phyloP scores from a whole-genome alignment of 2,797 vertebrate genomes.

The Eutrigla gurnardus region DNA sequence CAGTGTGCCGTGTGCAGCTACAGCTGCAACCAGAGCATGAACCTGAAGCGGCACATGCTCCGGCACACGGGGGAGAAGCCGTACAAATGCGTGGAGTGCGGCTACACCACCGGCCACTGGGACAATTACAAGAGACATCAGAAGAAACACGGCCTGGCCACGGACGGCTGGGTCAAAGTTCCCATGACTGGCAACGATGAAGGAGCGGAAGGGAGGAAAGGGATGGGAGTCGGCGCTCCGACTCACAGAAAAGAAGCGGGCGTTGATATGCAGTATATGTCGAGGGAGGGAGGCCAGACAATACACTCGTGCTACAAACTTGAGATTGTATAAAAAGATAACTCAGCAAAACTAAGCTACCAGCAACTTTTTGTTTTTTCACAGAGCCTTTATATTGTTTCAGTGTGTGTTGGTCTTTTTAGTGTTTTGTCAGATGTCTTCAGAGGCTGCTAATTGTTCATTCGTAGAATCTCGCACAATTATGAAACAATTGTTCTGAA shows the following conservation, averaged over 20 bases:
- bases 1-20: conserved; percentile 95
- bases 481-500: conserved; percentile 37
- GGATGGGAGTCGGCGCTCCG: conserved; percentile 46
- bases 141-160: conserved; percentile 93
- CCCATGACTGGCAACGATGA: conserved; percentile 70
- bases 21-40: conserved; percentile 99
- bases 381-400: conserved; percentile 73
- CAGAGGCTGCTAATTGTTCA: conserved; percentile 81
- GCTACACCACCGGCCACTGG: conserved; percentile 98
- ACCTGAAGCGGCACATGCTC: conserved; percentile 98
- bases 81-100: conserved; percentile 93
- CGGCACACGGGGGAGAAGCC: conserved; percentile 97
- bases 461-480: conserved; percentile 74
- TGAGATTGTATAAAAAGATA: conserved; percentile 75
- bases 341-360: conserved; percentile 79
- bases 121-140: conserved; percentile 99
- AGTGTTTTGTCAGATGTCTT: conserved; percentile 70
- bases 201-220: conserved; percentile 64
- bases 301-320: conserved; percentile 74
- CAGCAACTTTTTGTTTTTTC: conserved; percentile 69
- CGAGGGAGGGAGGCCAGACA: conserved; percentile 65
- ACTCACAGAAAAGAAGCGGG: conserved; percentile 67
- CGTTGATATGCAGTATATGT: conserved; percentile 76
- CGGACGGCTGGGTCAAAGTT: conserved; percentile 88
- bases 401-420: conserved; percentile 47